Evolutionary conservation across 1,140 invertebrate species (phyloP), one percentile per base, ranked within the genome.

Genomic region (Saccostrea glomerata): DNA sequence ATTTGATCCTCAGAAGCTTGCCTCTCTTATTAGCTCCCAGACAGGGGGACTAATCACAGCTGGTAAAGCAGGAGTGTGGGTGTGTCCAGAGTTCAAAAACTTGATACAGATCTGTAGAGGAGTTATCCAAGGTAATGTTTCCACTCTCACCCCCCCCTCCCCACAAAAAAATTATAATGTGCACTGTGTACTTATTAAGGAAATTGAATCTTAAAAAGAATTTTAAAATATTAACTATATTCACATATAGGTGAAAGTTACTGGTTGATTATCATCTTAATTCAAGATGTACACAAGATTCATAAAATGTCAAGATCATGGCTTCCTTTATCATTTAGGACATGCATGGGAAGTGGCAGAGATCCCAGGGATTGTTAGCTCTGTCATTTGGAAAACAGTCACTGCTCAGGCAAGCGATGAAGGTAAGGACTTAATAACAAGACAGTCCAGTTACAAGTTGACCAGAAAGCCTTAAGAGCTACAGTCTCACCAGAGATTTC

Each of bases 331-430:
- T 82, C 30, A 82, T 84, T 17, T 86, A 96, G 95, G 96, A 89
- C 95, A 95, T 90, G 90, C 91, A 17, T 96, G 96, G 96, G 87
- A 91, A 20, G 90, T 91, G 30, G 89, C 93, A 17, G 90, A 90
- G 23, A 91, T 91, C n/a, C 87, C 91, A 36, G 91, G 91, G 13
- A 91, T 94, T 87, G 91, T 92, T 20, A 25, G 91, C 0, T 91
- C 93, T n/a, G 90, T 91, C 3, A 82, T 88, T 6, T 96, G 95
- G 95, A 94, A 93, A n/a, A 91, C 93, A 83, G 92, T 96, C 6
- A 93, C 91, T 88, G 95, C 95, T 54, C 92, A 93, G 84, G 94
- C 93, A 66, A 89, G 94, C 77, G 93, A 94, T 91, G 93, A 94
- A 84, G 93, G 94, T 93, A 88, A 47, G 1, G 47, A 47, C 47